Conservation (phyloP, 2,113 vertebrate species). For the Platichthys stellatus region DNA sequence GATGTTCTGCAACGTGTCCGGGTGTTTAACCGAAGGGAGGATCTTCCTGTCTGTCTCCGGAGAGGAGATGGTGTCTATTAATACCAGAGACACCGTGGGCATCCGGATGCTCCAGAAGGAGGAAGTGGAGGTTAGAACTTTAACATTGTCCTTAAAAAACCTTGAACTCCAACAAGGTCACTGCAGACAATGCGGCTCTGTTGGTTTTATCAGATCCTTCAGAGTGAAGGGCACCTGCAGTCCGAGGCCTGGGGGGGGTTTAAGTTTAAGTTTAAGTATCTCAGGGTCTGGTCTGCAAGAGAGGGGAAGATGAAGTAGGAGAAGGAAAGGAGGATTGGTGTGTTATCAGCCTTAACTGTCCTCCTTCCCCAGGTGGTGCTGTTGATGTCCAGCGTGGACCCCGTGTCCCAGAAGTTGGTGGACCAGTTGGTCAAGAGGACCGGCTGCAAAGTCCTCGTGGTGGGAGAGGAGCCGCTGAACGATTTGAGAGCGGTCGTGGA, state of each 20-base stretch:
- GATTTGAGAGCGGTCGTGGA: conserved; percentile 77
- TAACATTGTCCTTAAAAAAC: too few relatives aligned
- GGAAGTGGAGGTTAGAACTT: conserved; percentile 83
- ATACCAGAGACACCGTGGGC: conserved; percentile 83
- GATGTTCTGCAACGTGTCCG: conserved; percentile 88
- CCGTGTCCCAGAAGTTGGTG: conserved; percentile 63
- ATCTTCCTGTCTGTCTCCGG: conserved; percentile 83
- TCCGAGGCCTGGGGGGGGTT: too few relatives aligned
- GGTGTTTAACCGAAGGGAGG: conserved; percentile 89
- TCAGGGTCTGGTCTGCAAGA: too few relatives aligned
- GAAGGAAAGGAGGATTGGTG: too few relatives aligned
- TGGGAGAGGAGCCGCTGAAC: conserved; percentile 74
- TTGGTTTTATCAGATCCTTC: too few relatives aligned
- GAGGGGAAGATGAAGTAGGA: too few relatives aligned
- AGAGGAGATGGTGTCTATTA: conserved; percentile 87
- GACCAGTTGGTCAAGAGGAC: conserved; percentile 78
- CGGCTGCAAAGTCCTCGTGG: conserved; percentile 77
- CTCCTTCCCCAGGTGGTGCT: conserved; percentile 83
- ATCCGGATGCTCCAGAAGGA: conserved; percentile 84
- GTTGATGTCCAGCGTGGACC: conserved; percentile 81
- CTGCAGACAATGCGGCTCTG: too few relatives aligned
- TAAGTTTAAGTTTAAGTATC: too few relatives aligned
- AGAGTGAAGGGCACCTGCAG: too few relatives aligned
- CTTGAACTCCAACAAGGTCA: too few relatives aligned
- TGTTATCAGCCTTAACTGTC: background rate